These are phyloP conservation scores for Drosophila repleta DNA, from an alignment of 1,140 invertebrate species.

Conservation along the genomic window DNA sequence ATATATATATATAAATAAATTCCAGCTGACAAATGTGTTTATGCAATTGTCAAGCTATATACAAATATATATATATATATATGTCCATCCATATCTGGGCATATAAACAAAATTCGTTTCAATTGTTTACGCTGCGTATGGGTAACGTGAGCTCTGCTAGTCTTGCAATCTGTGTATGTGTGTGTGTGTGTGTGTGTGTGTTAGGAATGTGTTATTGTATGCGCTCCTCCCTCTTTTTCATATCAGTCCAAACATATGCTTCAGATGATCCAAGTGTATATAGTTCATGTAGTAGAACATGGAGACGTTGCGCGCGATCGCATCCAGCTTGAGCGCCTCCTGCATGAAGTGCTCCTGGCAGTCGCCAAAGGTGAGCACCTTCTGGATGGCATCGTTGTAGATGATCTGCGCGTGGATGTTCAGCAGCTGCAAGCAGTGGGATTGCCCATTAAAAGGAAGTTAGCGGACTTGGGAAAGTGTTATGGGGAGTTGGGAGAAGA, in stretches of 20 bases:
- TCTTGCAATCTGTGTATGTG: not conserved
- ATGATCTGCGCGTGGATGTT: slow-evolving; percentile 50
- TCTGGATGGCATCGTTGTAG: slow-evolving; percentile 53
- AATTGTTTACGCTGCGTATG: slow-evolving; percentile 40
- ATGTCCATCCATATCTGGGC: not conserved
- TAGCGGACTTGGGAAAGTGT: not conserved
- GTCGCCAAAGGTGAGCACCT: slow-evolving; percentile 39
- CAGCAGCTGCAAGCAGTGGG: slow-evolving; percentile 27
- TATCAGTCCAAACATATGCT: slow-evolving; percentile 55
- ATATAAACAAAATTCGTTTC: slow-evolving; percentile 17
- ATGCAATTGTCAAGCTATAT: not conserved
- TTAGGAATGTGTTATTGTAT: slow-evolving; percentile 15
- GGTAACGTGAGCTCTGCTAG: slow-evolving; percentile 26
- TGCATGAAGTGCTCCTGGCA: slow-evolving; percentile 45
- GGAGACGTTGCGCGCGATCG: slow-evolving; percentile 46
- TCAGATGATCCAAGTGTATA: slow-evolving; percentile 51
- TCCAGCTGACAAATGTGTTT: slow-evolving; percentile 43
- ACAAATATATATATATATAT: not conserved
- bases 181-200: not conserved
- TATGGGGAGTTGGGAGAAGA: not conserved
- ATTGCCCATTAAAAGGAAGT: not conserved
- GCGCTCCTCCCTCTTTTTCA: not conserved
- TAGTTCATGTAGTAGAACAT: slow-evolving; percentile 52
- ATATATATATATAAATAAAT: slow-evolving; percentile 21
- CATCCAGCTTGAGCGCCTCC: slow-evolving; percentile 44